Evolutionary conservation across 2,888 invertebrate genomes (phyloP), one percentile per base, ranked within the genome.

Genomic region (Melanophora roralis): DNA sequence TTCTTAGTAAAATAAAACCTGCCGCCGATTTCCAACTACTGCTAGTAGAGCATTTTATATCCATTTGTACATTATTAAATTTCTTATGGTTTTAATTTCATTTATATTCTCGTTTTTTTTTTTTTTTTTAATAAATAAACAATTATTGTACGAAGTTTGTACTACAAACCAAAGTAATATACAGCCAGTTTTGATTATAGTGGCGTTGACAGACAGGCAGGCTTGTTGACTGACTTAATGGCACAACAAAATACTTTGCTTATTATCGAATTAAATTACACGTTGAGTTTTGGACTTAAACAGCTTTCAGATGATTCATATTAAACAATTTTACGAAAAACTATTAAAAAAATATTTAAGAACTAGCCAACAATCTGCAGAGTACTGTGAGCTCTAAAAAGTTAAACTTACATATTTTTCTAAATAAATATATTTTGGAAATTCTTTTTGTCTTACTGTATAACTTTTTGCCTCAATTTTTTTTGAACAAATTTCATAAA

Each of bases 201-300:
- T 27, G 27, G 27, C 19, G 45, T 23, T 16, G 23, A 51, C 14
- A 40, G 19, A 2, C 36, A 16, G 45, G 53, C 47, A n/a, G n/a
- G n/a, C n/a, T n/a, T n/a, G n/a, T n/a, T n/a, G n/a, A n/a, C n/a
- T n/a, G n/a, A n/a, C n/a, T n/a, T n/a, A n/a, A n/a, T 47, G 60
- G 19, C 38, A 32, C 5, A 34, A 43, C 45, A 47, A 47, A 23
- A 69, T 12, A 59, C 38, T 45, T 43, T 23, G 34, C 32, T 6
- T 8, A 53, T 67, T 45, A 71, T 65, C 36, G 40, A 32, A 60
- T 69, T 69, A 38, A 71, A 71, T 77, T 72, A 60, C 59, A 27
- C 57, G 36, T 34, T 43, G 27, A 34, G 38, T 14, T 53, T 19
- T 64, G 11, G 32, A 76, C 5, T 55, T 8, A 51, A 27, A 27